Evolutionary conservation across 2,888 invertebrate genomes (phyloP), one percentile per base, ranked within the genome.

Genomic region (Nomada ferruginata): DNA sequence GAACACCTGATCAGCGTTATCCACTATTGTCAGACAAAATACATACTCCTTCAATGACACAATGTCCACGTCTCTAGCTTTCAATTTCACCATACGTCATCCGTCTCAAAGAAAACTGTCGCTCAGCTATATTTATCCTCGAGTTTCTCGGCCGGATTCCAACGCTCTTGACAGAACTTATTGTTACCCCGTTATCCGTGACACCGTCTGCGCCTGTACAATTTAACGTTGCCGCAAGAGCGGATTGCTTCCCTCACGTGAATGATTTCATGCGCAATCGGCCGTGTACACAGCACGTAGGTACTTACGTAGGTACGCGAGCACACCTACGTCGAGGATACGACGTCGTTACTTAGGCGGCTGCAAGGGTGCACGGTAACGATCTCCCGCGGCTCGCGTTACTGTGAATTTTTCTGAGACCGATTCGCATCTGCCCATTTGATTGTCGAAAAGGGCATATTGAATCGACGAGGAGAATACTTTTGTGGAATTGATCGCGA

Each of bases 331-430:
- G 69, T 60, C 50, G 66, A 74, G 70, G 76, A 76, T 82, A 82
- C 76, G 82, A 59, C 71, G 74, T 77, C 83, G 82, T 83, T 83
- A 77, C 76, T 76, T 82, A 76, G 74, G 57, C 42, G 52, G 26
- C 52, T 81, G 72, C 53, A 63, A 60, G 69, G 69, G 76, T 53
- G 75, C 53, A 23, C 44, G 63, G 64, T 81, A 82, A 82, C 82
- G 81, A 81, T 69, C 60, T 69, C 53, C 44, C 72, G 29, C 47
- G 60, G 55, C 55, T 73, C 64, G 60, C 50, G 77, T 65, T 81
- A 78, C 60, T 47, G 55, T 61, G 81, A 69, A 71, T 59, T 55
- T 44, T 76, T n/a, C 50, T 50, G 13, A 59, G 72, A 20, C 63
- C 72, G 55, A 65, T 72, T 76, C 55, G 55, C 60, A 69, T 73